These are phyloP conservation scores for Argyra leucocephala DNA, from an alignment of 2,888 invertebrate genomes.

Conservation along the genomic window DNA sequence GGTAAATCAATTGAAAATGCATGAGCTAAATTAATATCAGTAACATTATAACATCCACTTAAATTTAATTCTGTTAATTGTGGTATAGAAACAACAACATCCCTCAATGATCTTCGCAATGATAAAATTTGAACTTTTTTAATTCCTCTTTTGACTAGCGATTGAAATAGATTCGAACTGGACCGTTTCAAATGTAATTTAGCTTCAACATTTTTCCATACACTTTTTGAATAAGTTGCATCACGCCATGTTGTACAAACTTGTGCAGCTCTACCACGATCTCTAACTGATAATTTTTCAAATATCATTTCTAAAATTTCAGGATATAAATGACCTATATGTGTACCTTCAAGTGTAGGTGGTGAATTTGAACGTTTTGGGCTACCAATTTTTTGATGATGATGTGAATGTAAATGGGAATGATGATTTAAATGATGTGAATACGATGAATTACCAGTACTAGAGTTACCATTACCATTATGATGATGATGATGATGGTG, in stretches of 20 bases:
- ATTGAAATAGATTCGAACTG: constrained; percentile 74
- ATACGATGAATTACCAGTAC: constrained; percentile 22
- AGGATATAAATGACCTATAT: constrained; percentile 82
- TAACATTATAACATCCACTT: constrained; percentile 88
- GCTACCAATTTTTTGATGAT: constrained; percentile 27
- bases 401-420: constrained; percentile 35
- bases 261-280: constrained; percentile 82
- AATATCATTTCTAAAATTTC: constrained; percentile 89
- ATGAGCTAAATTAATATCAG: constrained; percentile 72
- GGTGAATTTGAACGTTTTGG: constrained; percentile 31
- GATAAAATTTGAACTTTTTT: constrained; percentile 82
- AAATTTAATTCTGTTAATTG: constrained; percentile 80
- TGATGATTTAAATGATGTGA: constrained; percentile 35
- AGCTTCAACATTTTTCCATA: constrained; percentile 91
- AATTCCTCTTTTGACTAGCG: constrained; percentile 78
- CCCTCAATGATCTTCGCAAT: constrained; percentile 68
- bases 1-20: constrained; percentile 71
- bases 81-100: constrained; percentile 76
- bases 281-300: constrained; percentile 75
- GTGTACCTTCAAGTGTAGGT: constrained; percentile 53
- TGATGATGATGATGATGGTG: constrained; percentile 35
- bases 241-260: constrained; percentile 85
- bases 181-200: constrained; percentile 77
- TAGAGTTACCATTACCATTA: constrained; percentile 30
- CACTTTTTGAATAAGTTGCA: constrained; percentile 82